These are phyloP conservation scores for Ramphastos sulfuratus DNA, from an alignment of 2,113 vertebrate species.

Conservation along the genomic window DNA sequence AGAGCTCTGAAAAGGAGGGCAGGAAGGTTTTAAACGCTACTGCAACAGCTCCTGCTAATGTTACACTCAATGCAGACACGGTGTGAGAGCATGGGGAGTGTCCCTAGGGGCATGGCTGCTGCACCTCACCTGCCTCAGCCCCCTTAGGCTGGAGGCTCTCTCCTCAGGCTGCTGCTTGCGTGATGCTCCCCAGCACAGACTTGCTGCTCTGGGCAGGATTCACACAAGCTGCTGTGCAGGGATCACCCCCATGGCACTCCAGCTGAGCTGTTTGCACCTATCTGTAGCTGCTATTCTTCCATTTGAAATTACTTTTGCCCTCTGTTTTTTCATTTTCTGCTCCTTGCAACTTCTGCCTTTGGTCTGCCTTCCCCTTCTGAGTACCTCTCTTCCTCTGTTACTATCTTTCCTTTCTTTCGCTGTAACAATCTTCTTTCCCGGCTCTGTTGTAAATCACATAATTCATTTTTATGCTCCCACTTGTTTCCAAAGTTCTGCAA, in stretches of 20 bases:
- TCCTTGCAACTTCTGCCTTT: background rate
- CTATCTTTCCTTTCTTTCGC: background rate
- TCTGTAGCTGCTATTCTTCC: background rate
- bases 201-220: background rate
- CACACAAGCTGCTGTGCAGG: background rate
- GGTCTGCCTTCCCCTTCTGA: background rate
- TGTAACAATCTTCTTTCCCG: background rate
- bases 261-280: background rate
- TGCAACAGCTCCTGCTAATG: slow-evolving; percentile 1
- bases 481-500: background rate
- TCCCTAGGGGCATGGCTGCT: accelerated
- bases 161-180: background rate
- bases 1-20: slow-evolving; percentile 34
- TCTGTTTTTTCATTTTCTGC: background rate
- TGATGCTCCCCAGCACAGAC: background rate
- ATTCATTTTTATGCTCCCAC: background rate
- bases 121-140: background rate
- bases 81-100: background rate
- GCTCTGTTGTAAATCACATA: background rate
- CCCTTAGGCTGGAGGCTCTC: background rate
- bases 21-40: slow-evolving; percentile 26
- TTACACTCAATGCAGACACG: background rate
- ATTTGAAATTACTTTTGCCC: background rate
- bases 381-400: background rate
- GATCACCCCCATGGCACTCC: background rate